phyloP scores from a whole-genome alignment of 2,797 vertebrate genomes.

The Presbytis comata region DNA sequence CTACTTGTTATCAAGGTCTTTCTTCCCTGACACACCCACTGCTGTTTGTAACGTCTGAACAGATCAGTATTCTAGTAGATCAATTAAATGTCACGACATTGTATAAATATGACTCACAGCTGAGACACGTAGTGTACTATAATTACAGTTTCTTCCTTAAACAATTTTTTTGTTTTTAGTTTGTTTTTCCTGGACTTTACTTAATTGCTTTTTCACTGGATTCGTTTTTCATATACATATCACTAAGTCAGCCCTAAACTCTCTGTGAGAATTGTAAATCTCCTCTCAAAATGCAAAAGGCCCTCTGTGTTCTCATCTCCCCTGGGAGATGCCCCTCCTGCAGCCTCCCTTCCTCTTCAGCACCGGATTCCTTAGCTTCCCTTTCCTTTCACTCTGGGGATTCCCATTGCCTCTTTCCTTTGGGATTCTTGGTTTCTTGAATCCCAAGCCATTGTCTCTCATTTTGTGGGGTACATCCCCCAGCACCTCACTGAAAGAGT shows the following conservation, averaged over 20 bases:
- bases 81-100: not conserved
- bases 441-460: not conserved
- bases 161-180: not conserved
- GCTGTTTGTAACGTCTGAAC: not conserved
- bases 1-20: not conserved
- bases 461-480: not conserved
- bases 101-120: not conserved
- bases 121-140: not conserved
- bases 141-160: not conserved
- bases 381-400: not conserved
- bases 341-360: not conserved
- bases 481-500: not conserved
- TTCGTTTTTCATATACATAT: not conserved
- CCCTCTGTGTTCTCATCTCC: not conserved
- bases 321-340: not conserved
- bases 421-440: not conserved
- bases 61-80: not conserved
- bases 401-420: not conserved
- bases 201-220: not conserved
- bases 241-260: not conserved
- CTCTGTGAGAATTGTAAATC: not conserved
- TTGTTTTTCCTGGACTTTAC: not conserved
- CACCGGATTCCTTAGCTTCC: not conserved
- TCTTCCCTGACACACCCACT: rapidly evolving
- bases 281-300: not conserved